Evolutionary conservation across 2,113 vertebrate genomes (phyloP).

Genomic region (Lates calcarifer): DNA sequence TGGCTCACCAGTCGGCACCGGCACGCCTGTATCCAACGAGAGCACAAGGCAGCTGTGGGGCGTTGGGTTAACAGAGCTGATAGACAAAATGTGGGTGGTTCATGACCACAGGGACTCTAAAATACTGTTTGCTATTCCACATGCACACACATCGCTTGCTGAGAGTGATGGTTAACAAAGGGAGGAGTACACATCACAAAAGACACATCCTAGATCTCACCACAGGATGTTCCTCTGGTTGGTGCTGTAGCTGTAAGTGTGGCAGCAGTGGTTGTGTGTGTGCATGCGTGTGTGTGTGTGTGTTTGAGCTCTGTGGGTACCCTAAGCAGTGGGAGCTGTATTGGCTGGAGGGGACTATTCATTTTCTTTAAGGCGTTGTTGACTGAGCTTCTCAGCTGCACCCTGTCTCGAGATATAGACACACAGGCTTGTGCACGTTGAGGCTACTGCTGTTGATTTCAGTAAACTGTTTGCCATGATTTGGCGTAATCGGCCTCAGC

Average conservation of each 20-base stretch:
- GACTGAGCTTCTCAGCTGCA: slow-evolving; percentile 53
- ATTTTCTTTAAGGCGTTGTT: slow-evolving; percentile 63
- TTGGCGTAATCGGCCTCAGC: slow-evolving; percentile 51
- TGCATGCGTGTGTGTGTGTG: slow-evolving; percentile 20
- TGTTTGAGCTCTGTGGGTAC: slow-evolving; percentile 19
- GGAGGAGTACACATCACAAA: slow-evolving; percentile 52
- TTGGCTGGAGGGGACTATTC: slow-evolving; percentile 56
- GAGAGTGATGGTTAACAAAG: slow-evolving; percentile 70
- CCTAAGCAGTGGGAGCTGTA: slow-evolving; percentile 26
- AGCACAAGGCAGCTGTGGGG: slow-evolving; percentile 48
- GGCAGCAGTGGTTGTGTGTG: slow-evolving; percentile 8
- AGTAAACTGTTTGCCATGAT: slow-evolving; percentile 50
- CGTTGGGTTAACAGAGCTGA: slow-evolving; percentile 44
- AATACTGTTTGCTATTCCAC: slow-evolving; percentile 10
- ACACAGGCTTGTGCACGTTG: slow-evolving; percentile 8
- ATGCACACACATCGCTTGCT: slow-evolving; percentile 9
- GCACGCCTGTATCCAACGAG: background rate
- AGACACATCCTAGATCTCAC: slow-evolving; percentile 42
- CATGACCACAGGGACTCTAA: slow-evolving; percentile 30
- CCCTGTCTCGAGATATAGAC: slow-evolving; percentile 42
- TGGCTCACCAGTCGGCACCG: background rate
- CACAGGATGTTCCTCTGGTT: slow-evolving; percentile 55
- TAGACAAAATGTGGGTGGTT: slow-evolving; percentile 34
- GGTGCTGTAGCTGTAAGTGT: slow-evolving; percentile 27
- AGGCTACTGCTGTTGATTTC: slow-evolving; percentile 36